These are phyloP conservation scores for Antheraea assamensis DNA, from an alignment of 2,888 invertebrate species.

Conservation along the genomic window DNA sequence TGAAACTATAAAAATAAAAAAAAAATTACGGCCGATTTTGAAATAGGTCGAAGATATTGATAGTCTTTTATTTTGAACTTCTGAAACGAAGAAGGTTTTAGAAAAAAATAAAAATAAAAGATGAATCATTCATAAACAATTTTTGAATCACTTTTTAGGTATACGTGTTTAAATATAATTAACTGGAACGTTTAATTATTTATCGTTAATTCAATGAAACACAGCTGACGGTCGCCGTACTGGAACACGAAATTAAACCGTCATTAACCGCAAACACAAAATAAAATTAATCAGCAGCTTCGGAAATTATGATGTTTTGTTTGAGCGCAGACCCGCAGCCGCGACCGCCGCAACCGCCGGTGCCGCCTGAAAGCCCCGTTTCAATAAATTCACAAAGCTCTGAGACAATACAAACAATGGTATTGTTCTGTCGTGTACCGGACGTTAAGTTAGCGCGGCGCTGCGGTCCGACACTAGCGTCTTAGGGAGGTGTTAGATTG, in stretches of 20 bases:
- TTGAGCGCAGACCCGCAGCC: background rate
- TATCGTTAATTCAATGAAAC: conserved; percentile 4
- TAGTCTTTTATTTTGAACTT: too few relatives aligned
- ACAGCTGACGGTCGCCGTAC: conserved; percentile 5
- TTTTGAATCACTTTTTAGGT: too few relatives aligned
- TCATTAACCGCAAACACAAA: conserved; percentile 14
- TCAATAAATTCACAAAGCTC: conserved; percentile 63
- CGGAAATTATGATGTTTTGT: conserved; percentile 15
- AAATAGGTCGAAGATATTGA: too few relatives aligned
- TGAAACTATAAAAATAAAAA: too few relatives aligned
- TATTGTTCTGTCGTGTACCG: conserved; percentile 15
- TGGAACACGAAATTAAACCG: conserved; percentile 7
- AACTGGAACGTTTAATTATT: conserved; percentile 6
- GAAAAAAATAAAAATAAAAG: too few relatives aligned
- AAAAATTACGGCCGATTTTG: too few relatives aligned
- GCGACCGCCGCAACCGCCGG: background rate
- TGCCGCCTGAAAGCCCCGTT: conserved; percentile 21
- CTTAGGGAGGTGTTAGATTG: background rate
- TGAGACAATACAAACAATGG: conserved; percentile 50
- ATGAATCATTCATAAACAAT: too few relatives aligned
- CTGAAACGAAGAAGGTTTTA: too few relatives aligned
- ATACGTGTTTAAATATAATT: background rate
- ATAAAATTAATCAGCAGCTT: conserved; percentile 9
- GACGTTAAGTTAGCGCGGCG: background rate
- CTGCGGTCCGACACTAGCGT: conserved; percentile 6